Conservation (phyloP, 2,797 vertebrate genomes). For the Eptatretus atami region DNA sequence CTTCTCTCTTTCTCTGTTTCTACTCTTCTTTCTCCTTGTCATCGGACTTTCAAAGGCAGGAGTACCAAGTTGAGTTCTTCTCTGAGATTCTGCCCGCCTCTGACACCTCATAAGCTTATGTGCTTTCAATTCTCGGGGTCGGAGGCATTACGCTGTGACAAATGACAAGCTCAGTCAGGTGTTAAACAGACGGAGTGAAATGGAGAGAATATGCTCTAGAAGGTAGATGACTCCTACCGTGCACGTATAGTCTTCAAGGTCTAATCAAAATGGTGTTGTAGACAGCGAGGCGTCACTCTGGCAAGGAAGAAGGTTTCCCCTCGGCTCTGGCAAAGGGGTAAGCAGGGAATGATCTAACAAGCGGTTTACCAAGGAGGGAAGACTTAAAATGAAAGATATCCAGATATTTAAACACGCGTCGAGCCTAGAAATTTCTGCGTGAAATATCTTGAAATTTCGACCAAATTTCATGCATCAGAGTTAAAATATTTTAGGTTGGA, state of each 20-base stretch:
- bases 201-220: background rate
- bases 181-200: slow-evolving; percentile 7
- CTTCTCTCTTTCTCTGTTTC: slow-evolving; percentile 91
- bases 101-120: slow-evolving; percentile 44
- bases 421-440: too few relatives aligned
- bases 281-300: slow-evolving; percentile 65
- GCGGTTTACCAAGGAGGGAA: too few relatives aligned
- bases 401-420: too few relatives aligned
- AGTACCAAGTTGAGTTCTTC: slow-evolving; percentile 80
- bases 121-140: slow-evolving; percentile 53
- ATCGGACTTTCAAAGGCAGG: slow-evolving; percentile 65
- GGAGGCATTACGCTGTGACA: slow-evolving; percentile 42
- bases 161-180: slow-evolving; percentile 8
- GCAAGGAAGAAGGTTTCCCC: slow-evolving; percentile 70
- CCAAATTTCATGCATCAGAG: too few relatives aligned
- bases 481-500: too few relatives aligned
- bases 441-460: too few relatives aligned
- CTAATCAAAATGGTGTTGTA: slow-evolving; percentile 79
- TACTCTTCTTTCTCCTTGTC: slow-evolving; percentile 86
- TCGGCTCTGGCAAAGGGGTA: slow-evolving; percentile 32
- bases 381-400: too few relatives aligned
- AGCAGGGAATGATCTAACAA: background rate
- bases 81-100: slow-evolving; percentile 79
- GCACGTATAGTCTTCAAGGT: slow-evolving; percentile 88
- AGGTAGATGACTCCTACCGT: slow-evolving; percentile 31